Base-by-base conservation (phyloP, 2,888 invertebrate species). In the Diaphora mendica region DNA sequence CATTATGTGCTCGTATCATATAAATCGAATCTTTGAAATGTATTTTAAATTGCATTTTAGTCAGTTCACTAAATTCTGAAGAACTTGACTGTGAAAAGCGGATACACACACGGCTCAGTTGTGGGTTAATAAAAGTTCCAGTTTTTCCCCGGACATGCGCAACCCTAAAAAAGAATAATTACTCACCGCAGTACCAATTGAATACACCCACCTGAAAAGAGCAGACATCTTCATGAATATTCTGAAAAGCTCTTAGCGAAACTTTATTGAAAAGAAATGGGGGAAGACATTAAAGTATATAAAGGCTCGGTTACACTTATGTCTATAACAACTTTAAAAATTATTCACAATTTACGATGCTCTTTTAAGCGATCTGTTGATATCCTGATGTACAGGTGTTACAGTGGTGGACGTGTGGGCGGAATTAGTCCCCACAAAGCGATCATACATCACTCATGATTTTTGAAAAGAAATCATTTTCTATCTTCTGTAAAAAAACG, bases 151-250 rank as follows among this genome's bases (percentile, higher is more conserved):
- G n/a, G 11, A 55, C n/a, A 5, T n/a, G 20, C 2, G 51, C 23
- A 55, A n/a, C 51, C 9, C 51, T 55, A 87, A 87, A 87, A 88
- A 88, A 74, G 83, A 83, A 86, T 86, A 87, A 89, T 89, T 89
- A 86, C 88, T 86, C 79, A 86, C 90, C 91, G 86, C 90, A 75
- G 87, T 88, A 85, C 85, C 90, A 88, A 91, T 91, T 89, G 90
- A 90, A 93, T 86, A 90, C 91, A 91, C 93, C 91, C 90, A 94
- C 95, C 94, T 95, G 95, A 91, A 95, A 94, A 91, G 92, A 92
- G 92, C 88, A 92, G 92, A 92, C 90, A 89, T 79, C 86, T 90
- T 92, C 94, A 94, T 95, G 94, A 95, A 95, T 95, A 95, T 95
- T 95, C 94, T 87, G 89, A 87, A 89, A 91, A 82, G 92, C 92